Conservation (phyloP, 2,113 vertebrate species). For the Corydoras maculifer region DNA sequence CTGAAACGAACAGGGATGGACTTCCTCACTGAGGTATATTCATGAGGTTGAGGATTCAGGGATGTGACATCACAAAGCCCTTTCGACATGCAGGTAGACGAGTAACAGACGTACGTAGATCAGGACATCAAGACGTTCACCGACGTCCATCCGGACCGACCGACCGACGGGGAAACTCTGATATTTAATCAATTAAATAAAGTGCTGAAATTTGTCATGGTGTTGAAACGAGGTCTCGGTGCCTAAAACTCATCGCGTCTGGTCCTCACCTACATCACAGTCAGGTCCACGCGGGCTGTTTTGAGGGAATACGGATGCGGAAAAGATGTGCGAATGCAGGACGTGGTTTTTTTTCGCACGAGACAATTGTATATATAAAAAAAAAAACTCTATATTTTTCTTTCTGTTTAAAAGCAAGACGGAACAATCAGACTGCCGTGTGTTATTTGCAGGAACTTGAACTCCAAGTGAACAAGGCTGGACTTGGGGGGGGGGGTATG, state of each 20-base stretch:
- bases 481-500: no score
- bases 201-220: not conserved
- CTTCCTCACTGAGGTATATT: not conserved
- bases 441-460: no score
- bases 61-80: conserved; percentile 11
- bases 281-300: not conserved
- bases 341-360: no score
- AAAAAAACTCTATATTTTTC: no score
- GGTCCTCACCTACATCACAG: not conserved
- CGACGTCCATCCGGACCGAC: no score
- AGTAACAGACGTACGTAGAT: not conserved
- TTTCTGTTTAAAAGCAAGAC: no score
- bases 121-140: not conserved
- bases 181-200: not conserved
- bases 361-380: no score
- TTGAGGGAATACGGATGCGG: no score
- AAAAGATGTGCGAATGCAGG: no score
- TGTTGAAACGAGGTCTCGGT: not conserved
- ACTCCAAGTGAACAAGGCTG: no score
- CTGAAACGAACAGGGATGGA: not conserved
- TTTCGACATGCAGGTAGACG: conserved; percentile 17
- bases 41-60: not conserved
- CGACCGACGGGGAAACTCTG: not conserved
- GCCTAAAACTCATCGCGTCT: not conserved
- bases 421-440: no score